Percentiles rank a stretch among this genome's conserved stretches.
Conservation (phyloP, 2,113 vertebrate genomes). For the Rhinoderma darwinii region DNA sequence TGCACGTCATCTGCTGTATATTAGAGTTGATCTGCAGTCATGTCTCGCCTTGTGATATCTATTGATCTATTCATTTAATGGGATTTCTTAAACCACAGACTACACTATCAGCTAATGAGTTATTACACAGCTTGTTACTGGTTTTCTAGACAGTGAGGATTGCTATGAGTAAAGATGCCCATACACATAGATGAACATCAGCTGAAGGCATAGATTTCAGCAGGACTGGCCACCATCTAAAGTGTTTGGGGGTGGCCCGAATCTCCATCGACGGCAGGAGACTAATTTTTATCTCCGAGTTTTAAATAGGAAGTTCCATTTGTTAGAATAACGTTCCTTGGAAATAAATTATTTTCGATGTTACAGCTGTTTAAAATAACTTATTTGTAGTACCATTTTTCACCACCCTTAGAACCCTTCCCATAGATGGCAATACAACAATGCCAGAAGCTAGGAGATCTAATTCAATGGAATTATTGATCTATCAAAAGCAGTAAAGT, state of each 20-base stretch:
- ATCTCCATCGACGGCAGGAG: too few species aligned
- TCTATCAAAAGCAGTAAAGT: conserved; percentile 7
- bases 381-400: background rate
- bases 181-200: background rate
- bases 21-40: background rate
- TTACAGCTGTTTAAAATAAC: background rate
- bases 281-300: too few species aligned
- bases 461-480: conserved; percentile 16
- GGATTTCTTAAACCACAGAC: background rate
- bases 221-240: too few species aligned
- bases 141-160: background rate
- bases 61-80: conserved; percentile 4
- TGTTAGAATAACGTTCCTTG: too few species aligned
- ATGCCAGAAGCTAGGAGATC: background rate
- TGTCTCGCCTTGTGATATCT: conserved; percentile 1
- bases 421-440: background rate
- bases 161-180: background rate
- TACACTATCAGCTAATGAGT: background rate
- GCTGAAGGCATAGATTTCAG: background rate
- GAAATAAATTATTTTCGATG: background rate
- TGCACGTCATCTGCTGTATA: background rate
- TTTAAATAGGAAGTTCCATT: too few species aligned
- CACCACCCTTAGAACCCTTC: background rate
- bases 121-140: background rate
- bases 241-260: too few species aligned